Percentiles rank a stretch among this genome's conserved stretches.
Evolutionary conservation across 2,113 vertebrate species (phyloP).

Genomic region (Gadus chalcogrammus): DNA sequence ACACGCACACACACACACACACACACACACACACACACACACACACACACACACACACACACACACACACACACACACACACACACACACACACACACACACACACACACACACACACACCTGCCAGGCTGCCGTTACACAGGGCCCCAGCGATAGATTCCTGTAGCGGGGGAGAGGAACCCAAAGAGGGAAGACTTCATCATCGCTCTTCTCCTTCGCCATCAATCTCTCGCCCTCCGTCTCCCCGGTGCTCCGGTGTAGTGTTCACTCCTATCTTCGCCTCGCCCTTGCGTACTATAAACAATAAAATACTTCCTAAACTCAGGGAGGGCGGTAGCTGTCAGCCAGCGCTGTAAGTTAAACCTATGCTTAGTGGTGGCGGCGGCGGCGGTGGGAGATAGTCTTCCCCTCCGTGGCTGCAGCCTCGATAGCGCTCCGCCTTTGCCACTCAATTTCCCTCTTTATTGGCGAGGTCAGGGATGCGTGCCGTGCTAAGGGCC

Average conservation of each 20-base stretch:
- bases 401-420: slow-evolving; percentile 24
- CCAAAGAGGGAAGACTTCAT: slow-evolving; percentile 57
- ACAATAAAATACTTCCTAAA: slow-evolving; percentile 32
- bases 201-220: slow-evolving; percentile 46
- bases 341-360: too few species aligned
- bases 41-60: too few species aligned
- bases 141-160: too few species aligned
- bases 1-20: too few species aligned
- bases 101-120: too few species aligned
- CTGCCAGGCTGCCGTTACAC: slow-evolving; percentile 4
- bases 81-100: too few species aligned
- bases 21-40: too few species aligned
- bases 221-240: slow-evolving; percentile 50
- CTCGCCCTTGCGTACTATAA: slow-evolving; percentile 36
- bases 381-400: slow-evolving; percentile 6
- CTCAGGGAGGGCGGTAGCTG: slow-evolving; percentile 20
- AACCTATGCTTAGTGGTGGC: too few species aligned
- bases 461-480: slow-evolving; percentile 24
- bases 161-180: slow-evolving; percentile 18
- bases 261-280: slow-evolving; percentile 56
- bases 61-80: too few species aligned
- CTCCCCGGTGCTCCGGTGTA: slow-evolving; percentile 28
- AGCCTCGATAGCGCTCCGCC: slow-evolving; percentile 16
- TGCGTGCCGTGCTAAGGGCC: not conserved
- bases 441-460: slow-evolving; percentile 12